A percentile compares a stretch with the other conserved stretches of the same genome.
Conservation (phyloP, 2,797 vertebrate species). For the Malurus leucopterus region DNA sequence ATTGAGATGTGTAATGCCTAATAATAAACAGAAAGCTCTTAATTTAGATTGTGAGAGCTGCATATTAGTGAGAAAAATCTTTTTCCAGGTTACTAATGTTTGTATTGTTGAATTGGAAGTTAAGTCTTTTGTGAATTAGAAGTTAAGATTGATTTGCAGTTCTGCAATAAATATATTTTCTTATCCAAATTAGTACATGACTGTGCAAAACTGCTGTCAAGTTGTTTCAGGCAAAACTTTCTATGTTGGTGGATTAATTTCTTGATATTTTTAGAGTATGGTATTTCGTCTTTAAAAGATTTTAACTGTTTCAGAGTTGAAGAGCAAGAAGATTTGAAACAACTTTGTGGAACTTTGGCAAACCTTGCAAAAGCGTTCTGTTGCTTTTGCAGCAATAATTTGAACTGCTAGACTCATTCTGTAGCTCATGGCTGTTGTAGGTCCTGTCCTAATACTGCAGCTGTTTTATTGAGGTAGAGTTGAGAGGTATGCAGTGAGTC, state of each 20-base stretch:
- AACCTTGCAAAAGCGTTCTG: not conserved
- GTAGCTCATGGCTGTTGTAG: not conserved
- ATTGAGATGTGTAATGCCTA: not conserved
- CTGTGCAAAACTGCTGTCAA: not conserved
- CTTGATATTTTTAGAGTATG: slow-evolving; percentile 1
- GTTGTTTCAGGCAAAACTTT: not conserved
- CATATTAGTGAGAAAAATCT: not conserved
- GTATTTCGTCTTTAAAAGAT: not conserved
- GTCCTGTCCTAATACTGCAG: not conserved
- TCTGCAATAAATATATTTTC: not conserved
- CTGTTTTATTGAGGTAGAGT: not conserved
- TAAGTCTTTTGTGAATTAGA: not conserved
- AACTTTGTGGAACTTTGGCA: not conserved
- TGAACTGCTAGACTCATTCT: not conserved
- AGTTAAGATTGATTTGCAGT: not conserved
- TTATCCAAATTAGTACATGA: not conserved
- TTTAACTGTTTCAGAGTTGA: not conserved
- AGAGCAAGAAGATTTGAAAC: not conserved
- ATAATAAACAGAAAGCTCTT: not conserved
- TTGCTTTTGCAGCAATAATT: not conserved
- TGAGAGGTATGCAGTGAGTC: not conserved
- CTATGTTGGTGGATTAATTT: not conserved
- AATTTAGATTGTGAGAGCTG: not conserved
- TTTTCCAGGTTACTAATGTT: not conserved
- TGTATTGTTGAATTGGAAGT: not conserved